These are phyloP conservation scores for Tetranychus urticae DNA, from an alignment of 1,140 invertebrate genomes.

Conservation along the genomic window DNA sequence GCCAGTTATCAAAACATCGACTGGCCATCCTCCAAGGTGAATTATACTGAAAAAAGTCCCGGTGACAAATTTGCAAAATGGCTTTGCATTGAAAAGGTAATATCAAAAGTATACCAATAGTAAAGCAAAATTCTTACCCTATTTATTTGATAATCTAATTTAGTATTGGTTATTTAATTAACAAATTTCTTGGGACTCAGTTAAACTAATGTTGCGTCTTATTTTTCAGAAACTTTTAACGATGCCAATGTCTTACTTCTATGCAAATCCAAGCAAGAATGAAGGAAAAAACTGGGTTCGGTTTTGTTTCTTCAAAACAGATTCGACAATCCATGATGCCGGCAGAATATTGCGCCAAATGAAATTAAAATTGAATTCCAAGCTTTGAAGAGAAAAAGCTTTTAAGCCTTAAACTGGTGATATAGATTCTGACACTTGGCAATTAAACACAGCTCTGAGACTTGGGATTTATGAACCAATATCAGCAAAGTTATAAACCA, in stretches of 20 bases:
- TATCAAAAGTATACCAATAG: background rate
- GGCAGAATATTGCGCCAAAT: constrained; percentile 10
- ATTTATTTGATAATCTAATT: background rate
- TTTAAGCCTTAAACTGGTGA: no score
- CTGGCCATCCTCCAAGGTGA: constrained; percentile 4
- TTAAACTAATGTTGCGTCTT: no score
- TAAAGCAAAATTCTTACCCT: background rate
- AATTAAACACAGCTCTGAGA: no score
- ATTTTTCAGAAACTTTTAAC: constrained; percentile 43
- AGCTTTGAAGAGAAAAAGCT: no score
- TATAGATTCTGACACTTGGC: no score
- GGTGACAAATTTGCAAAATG: constrained; percentile 88
- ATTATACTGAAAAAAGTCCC: constrained; percentile 23
- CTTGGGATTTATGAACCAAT: no score
- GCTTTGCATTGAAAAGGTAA: constrained; percentile 60
- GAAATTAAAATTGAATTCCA: no score
- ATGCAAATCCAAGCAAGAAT: constrained; percentile 49
- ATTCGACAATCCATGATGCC: constrained; percentile 16
- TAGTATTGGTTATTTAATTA: background rate
- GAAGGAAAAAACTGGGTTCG: constrained; percentile 67
- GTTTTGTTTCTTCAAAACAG: constrained; percentile 16
- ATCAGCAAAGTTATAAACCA: no score
- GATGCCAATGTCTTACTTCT: constrained; percentile 86
- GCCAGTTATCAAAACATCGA: constrained; percentile 62
- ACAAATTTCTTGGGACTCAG: no score